A percentile compares a stretch with the other conserved stretches of the same genome.
Conservation (phyloP, 2,113 vertebrate species). For the Microtus pennsylvanicus region DNA sequence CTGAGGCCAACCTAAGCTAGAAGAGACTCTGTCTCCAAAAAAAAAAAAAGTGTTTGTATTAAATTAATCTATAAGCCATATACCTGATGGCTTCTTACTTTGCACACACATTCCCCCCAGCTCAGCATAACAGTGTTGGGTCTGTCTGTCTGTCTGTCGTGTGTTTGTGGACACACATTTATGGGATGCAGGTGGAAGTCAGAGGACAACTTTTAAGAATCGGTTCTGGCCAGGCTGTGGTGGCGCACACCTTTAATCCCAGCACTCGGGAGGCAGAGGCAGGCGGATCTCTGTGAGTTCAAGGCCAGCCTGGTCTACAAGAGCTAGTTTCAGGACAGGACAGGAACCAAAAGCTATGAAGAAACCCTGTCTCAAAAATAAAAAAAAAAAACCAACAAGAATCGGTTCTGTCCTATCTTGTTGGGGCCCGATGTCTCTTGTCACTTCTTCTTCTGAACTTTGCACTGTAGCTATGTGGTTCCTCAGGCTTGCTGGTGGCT, state of each 20-base stretch:
- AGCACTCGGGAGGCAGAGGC: too few relatives aligned
- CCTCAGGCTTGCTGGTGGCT: background rate
- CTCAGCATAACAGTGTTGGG: background rate
- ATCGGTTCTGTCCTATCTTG: background rate
- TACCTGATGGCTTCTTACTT: background rate
- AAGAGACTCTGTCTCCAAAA: background rate
- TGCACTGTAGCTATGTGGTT: background rate
- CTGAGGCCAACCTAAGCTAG: background rate
- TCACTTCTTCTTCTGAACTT: background rate
- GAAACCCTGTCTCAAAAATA: too few relatives aligned
- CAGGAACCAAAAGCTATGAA: too few relatives aligned
- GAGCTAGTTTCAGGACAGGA: too few relatives aligned
- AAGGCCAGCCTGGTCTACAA: too few relatives aligned
- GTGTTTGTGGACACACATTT: background rate
- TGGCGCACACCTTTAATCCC: too few relatives aligned
- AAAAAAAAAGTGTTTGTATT: background rate
- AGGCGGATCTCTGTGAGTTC: too few relatives aligned
- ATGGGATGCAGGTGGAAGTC: background rate
- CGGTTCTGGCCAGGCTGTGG: background rate
- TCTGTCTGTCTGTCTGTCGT: background rate
- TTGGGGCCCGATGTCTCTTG: background rate
- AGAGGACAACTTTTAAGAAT: background rate
- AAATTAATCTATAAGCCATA: background rate
- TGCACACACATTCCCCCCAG: background rate
- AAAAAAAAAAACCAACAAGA: background rate